Conservation (phyloP, 2,888 invertebrate genomes). For the Trichogramma dendrolimi region DNA sequence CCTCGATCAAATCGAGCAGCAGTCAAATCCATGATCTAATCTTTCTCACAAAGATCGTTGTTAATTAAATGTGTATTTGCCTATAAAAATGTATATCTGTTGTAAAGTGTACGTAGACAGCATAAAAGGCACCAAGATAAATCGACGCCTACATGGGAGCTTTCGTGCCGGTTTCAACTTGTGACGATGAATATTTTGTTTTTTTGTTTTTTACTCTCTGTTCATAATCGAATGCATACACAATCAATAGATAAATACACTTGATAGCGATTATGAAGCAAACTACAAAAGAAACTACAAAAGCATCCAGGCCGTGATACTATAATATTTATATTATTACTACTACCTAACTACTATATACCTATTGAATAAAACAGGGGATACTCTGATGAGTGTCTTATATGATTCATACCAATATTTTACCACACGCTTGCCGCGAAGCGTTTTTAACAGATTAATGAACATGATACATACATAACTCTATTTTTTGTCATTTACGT, state of each 20-base stretch:
- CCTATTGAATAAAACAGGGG: conserved; percentile 23
- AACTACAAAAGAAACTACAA: conserved; percentile 47
- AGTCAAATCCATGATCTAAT: too few species aligned
- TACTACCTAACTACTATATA: conserved; percentile 24
- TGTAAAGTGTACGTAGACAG: too few species aligned
- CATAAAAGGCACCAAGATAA: too few species aligned
- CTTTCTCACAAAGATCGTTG: too few species aligned
- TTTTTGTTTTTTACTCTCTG: background rate
- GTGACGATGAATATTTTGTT: background rate
- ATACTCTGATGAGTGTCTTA: conserved; percentile 23
- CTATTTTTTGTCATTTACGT: conserved; percentile 37
- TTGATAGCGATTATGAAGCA: conserved; percentile 36
- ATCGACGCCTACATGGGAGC: too few species aligned
- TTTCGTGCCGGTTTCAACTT: too few species aligned
- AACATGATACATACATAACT: conserved; percentile 19
- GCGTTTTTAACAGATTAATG: background rate
- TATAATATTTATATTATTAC: conserved; percentile 34
- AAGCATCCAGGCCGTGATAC: conserved; percentile 54
- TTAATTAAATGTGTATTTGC: too few species aligned
- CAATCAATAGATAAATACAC: background rate
- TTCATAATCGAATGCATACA: conserved; percentile 23
- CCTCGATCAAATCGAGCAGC: too few species aligned
- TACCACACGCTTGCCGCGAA: conserved; percentile 13
- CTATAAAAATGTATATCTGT: too few species aligned
- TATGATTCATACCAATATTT: conserved; percentile 24